A percentile compares a stretch with the other conserved stretches of the same genome.
phyloP scores from a whole-genome alignment of 1,140 invertebrate genomes.

The Coenobita brevimanus region DNA sequence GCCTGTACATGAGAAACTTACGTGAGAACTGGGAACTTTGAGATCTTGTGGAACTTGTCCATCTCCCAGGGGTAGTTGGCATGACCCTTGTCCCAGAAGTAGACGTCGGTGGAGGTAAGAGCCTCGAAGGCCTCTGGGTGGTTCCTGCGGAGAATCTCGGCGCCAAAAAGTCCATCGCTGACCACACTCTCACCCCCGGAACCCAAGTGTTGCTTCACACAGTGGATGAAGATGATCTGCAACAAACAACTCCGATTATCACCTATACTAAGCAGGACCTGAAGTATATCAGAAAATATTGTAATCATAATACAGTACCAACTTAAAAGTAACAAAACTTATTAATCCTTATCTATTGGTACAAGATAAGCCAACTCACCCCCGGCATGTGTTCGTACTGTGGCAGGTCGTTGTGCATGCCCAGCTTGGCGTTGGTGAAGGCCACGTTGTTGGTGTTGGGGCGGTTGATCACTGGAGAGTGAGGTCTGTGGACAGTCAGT shows the following conservation, averaged over 20 bases:
- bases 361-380: too few species aligned
- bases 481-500: slow-evolving; percentile 15
- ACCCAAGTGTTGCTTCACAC: slow-evolving; percentile 79
- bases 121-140: slow-evolving; percentile 77
- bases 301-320: too few species aligned
- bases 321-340: too few species aligned
- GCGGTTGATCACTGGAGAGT: slow-evolving; percentile 77
- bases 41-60: slow-evolving; percentile 62
- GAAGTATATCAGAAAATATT: too few species aligned
- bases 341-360: too few species aligned
- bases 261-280: too few species aligned
- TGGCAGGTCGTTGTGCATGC: slow-evolving; percentile 82
- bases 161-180: slow-evolving; percentile 79
- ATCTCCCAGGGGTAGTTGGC: slow-evolving; percentile 65
- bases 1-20: slow-evolving; percentile 28
- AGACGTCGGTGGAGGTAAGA: slow-evolving; percentile 76
- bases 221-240: slow-evolving; percentile 79
- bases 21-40: slow-evolving; percentile 57
- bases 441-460: slow-evolving; percentile 81
- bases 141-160: slow-evolving; percentile 77
- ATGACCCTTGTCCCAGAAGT: slow-evolving; percentile 73
- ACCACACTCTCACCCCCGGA: slow-evolving; percentile 79
- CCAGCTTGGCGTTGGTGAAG: slow-evolving; percentile 80
- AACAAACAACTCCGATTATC: too few species aligned
- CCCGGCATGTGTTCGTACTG: slow-evolving; percentile 84